Evolutionary conservation across 2,888 invertebrate species (phyloP).

Genomic region (Eupsilia transversa): DNA sequence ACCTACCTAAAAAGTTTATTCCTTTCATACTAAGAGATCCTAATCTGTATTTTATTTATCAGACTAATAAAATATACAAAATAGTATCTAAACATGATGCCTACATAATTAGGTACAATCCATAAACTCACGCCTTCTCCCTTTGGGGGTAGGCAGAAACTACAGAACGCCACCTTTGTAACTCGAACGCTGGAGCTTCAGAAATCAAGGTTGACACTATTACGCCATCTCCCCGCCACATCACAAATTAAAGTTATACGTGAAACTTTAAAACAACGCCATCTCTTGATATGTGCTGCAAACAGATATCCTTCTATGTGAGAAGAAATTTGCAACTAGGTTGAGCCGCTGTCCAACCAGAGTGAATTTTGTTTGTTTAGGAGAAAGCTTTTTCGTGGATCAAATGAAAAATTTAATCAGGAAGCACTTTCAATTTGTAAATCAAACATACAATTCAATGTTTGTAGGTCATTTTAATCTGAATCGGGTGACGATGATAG

Average conservation of each 20-base stretch:
- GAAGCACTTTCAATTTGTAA: slow-evolving; percentile 3
- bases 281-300: background rate
- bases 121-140: too few species aligned
- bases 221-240: background rate
- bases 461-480: background rate
- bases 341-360: background rate
- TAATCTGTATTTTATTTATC: too few species aligned
- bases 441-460: background rate
- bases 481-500: background rate
- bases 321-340: background rate
- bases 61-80: too few species aligned
- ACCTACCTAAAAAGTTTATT: too few species aligned
- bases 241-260: background rate
- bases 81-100: too few species aligned
- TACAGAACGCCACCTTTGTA: too few species aligned
- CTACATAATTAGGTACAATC: too few species aligned
- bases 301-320: background rate
- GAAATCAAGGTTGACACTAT: background rate
- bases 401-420: background rate
- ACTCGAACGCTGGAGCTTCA: background rate
- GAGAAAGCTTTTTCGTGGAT: background rate
- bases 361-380: background rate
- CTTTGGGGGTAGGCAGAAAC: too few species aligned
- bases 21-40: too few species aligned
- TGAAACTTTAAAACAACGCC: slow-evolving; percentile 13